Conservation (phyloP, 2,113 vertebrate genomes). For the Rana temporaria region DNA sequence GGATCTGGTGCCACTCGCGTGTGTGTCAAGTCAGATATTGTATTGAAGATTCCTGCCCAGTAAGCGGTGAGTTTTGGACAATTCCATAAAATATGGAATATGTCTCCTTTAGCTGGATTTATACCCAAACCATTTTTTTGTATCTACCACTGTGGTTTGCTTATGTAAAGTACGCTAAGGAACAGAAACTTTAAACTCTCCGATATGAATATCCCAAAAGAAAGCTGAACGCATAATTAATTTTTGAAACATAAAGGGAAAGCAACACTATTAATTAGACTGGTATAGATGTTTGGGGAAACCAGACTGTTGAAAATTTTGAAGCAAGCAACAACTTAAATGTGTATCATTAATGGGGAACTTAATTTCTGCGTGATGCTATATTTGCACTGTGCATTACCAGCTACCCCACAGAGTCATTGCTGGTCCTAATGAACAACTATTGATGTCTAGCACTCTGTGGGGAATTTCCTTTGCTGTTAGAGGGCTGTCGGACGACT, state of each 20-base stretch:
- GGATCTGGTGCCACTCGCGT: too few species aligned
- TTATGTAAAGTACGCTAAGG: too few species aligned
- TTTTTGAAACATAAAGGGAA: conserved; percentile 4
- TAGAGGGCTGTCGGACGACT: conserved; percentile 10
- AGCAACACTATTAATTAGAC: neutral
- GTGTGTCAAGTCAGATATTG: too few species aligned
- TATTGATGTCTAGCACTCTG: conserved; percentile 29
- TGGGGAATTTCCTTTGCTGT: neutral
- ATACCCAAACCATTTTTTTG: too few species aligned
- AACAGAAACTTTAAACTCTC: too few species aligned
- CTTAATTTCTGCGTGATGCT: conserved; percentile 7
- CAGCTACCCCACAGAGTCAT: conserved; percentile 3
- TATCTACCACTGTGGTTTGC: too few species aligned
- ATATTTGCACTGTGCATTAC: conserved; percentile 25
- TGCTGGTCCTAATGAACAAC: conserved; percentile 15
- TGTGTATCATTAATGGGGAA: neutral
- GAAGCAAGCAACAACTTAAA: neutral
- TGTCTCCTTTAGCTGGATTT: too few species aligned
- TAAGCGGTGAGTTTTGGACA: too few species aligned
- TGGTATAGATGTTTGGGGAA: neutral
- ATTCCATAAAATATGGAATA: too few species aligned
- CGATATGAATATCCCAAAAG: too few species aligned
- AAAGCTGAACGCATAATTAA: conserved; percentile 9
- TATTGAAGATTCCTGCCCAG: too few species aligned
- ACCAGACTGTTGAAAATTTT: neutral